Evolutionary conservation across 2,888 invertebrate species (phyloP).

Genomic region (Scaptomyza reducta): DNA sequence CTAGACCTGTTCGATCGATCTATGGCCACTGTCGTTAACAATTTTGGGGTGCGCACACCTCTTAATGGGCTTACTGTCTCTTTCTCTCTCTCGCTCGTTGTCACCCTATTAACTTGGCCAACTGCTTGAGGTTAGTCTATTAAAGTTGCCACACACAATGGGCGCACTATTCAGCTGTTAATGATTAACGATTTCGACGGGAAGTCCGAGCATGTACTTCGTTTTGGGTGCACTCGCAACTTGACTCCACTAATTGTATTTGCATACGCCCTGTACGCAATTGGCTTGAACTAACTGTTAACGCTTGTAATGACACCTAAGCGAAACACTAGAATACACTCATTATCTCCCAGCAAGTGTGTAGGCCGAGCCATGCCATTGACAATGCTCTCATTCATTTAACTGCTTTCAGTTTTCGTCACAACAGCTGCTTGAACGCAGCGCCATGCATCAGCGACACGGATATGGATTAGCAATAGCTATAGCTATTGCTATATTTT

Average conservation of each 20-base stretch:
- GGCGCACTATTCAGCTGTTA: constrained; percentile 8
- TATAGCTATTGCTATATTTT: constrained; percentile 15
- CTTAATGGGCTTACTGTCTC: constrained; percentile 19
- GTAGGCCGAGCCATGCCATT: neutral
- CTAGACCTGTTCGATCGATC: constrained; percentile 32
- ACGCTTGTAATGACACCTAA: constrained; percentile 30
- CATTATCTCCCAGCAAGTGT: constrained; percentile 1
- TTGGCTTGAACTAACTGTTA: constrained; percentile 19
- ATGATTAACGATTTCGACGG: constrained; percentile 27
- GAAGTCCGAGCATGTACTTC: constrained; percentile 8
- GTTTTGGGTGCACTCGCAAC: constrained; percentile 1
- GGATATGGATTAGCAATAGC: constrained; percentile 31
- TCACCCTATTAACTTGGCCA: neutral
- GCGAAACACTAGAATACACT: constrained; percentile 35
- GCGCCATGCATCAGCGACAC: constrained; percentile 31
- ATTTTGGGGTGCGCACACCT: constrained; percentile 20
- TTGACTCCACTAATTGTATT: constrained; percentile 51
- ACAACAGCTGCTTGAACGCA: constrained; percentile 23
- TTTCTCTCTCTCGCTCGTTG: neutral
- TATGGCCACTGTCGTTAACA: constrained; percentile 29
- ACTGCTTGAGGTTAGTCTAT: neutral
- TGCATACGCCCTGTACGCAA: constrained; percentile 24
- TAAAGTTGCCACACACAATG: constrained; percentile 2
- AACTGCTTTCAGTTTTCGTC: constrained; percentile 23
- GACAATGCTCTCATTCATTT: constrained; percentile 54